phyloP scores from a whole-genome alignment of 2,888 invertebrate species.

The Caenorhabditis imperialis region DNA sequence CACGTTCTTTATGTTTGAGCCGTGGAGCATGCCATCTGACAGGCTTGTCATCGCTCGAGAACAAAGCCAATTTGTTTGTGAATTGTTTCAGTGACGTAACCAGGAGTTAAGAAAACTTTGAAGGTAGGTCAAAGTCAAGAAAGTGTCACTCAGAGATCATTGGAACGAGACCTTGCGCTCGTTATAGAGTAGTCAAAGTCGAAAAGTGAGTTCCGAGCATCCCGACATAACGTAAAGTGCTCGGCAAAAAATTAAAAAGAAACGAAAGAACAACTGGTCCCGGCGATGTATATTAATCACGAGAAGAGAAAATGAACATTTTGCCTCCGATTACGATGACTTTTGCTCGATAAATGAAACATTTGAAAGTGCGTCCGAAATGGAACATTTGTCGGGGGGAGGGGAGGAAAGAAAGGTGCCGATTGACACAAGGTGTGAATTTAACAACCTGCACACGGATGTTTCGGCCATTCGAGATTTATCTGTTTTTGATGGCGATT shows the following conservation, averaged over 20 bases:
- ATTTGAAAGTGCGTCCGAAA: constrained; percentile 25
- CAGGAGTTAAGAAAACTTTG: too few relatives aligned
- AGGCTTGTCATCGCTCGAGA: too few relatives aligned
- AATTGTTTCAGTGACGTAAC: too few relatives aligned
- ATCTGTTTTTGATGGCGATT: constrained; percentile 42
- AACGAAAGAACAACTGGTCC: constrained; percentile 14
- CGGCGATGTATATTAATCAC: constrained; percentile 10
- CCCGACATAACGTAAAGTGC: constrained; percentile 9
- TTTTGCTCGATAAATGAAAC: constrained; percentile 23
- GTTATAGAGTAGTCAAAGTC: constrained; percentile 10
- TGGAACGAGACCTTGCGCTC: neutral
- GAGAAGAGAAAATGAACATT: constrained; percentile 1
- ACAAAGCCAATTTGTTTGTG: too few relatives aligned
- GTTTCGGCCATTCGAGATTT: constrained; percentile 43
- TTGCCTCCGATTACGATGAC: neutral
- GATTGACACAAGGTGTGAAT: constrained; percentile 28
- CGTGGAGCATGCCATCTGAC: too few relatives aligned
- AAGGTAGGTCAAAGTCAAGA: constrained; percentile 10
- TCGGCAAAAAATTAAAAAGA: neutral
- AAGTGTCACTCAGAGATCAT: constrained; percentile 17
- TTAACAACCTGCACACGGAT: constrained; percentile 33
- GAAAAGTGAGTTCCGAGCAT: constrained; percentile 1
- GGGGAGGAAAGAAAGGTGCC: neutral
- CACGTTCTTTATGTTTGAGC: too few relatives aligned
- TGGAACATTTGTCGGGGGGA: constrained; percentile 24